phyloP scores from a whole-genome alignment of 1,140 invertebrate species.

The Tyrophagus putrescentiae region DNA sequence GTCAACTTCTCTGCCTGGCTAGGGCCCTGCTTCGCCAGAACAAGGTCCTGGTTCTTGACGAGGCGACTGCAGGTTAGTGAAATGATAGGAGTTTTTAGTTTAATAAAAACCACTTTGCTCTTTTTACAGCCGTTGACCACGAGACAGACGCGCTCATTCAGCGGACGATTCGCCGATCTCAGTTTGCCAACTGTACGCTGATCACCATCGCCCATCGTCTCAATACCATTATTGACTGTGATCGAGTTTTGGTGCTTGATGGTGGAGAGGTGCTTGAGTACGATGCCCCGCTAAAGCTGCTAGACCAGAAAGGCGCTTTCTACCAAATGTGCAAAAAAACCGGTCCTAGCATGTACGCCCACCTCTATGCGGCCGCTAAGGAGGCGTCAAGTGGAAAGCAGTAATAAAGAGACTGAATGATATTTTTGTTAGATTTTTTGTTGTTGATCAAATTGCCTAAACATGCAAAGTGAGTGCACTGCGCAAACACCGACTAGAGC shows the following conservation, averaged over 20 bases:
- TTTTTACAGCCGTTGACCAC: constrained; percentile 33
- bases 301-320: too few species aligned
- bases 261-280: constrained; percentile 57
- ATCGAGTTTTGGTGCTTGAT: constrained; percentile 50
- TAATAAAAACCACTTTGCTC: too few species aligned
- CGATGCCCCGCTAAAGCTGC: constrained; percentile 47
- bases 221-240: constrained; percentile 35
- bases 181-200: constrained; percentile 35
- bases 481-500: too few species aligned
- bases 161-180: constrained; percentile 33
- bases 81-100: too few species aligned
- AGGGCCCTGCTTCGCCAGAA: constrained; percentile 35
- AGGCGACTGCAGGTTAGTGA: constrained; percentile 41
- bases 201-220: constrained; percentile 37
- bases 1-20: constrained; percentile 35
- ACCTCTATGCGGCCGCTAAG: too few species aligned
- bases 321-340: too few species aligned
- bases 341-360: too few species aligned
- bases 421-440: too few species aligned
- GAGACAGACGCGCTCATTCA: constrained; percentile 35
- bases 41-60: constrained; percentile 38
- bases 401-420: too few species aligned
- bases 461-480: too few species aligned
- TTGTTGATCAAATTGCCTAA: too few species aligned
- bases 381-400: too few species aligned